Evolutionary conservation across 2,797 vertebrate genomes (phyloP).

Genomic region (Pangasius krempfi): DNA sequence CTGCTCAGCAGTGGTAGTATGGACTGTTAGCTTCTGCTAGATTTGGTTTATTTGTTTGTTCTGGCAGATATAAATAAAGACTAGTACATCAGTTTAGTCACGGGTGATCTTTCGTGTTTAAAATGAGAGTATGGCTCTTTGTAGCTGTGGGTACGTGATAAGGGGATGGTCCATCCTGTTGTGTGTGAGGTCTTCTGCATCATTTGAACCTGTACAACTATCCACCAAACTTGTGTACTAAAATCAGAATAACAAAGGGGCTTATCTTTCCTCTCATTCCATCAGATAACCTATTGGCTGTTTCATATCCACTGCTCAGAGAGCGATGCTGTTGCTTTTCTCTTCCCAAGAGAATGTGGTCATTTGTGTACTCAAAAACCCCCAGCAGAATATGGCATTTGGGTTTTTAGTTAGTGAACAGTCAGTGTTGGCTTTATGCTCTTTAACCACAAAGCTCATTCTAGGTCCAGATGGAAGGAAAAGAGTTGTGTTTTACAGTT

Average conservation of each 20-base stretch:
- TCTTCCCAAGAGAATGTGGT: neutral
- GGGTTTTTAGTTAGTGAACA: neutral
- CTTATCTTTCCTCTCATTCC: neutral
- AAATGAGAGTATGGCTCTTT: neutral
- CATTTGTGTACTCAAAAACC: neutral
- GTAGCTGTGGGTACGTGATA: neutral
- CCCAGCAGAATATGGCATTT: neutral
- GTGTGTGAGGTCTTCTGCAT: neutral
- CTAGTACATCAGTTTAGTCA: neutral
- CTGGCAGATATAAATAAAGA: neutral
- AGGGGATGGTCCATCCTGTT: neutral
- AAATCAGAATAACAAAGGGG: neutral
- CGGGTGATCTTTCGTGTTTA: neutral
- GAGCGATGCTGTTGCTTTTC: neutral
- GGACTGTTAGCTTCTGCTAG: neutral
- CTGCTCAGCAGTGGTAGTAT: neutral
- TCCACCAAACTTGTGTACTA: neutral
- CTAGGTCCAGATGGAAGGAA: constrained; percentile 66
- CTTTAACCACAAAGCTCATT: constrained; percentile 31
- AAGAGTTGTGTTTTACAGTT: constrained; percentile 70
- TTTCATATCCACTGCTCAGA: neutral
- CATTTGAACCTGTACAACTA: neutral
- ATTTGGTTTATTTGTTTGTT: neutral
- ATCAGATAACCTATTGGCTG: neutral
- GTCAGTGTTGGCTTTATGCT: constrained; percentile 47